Conservation (phyloP, 1,140 invertebrate genomes). For the Calephelis virginiensis region DNA sequence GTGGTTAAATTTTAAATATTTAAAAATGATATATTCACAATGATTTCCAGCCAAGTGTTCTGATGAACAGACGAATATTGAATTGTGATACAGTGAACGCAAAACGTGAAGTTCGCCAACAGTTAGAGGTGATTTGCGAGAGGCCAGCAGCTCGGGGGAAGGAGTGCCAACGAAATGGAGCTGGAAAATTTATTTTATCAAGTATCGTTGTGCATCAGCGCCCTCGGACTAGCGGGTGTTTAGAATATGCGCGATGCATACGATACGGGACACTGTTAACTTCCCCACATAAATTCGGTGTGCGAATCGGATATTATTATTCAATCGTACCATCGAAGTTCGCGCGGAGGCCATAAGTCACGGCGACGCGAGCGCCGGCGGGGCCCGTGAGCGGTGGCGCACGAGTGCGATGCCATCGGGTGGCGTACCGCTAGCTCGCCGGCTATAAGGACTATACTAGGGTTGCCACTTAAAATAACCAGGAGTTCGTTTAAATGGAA, state of each 20-base stretch:
- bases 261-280: slow-evolving; percentile 70
- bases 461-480: too few relatives aligned
- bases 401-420: slow-evolving; percentile 69
- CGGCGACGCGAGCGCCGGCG: slow-evolving; percentile 70
- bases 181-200: slow-evolving; percentile 65
- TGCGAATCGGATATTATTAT: slow-evolving; percentile 75
- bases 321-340: slow-evolving; percentile 74
- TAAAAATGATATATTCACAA: neutral
- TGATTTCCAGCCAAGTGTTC: neutral
- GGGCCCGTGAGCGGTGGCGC: slow-evolving; percentile 69
- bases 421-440: slow-evolving; percentile 38
- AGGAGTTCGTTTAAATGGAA: too few relatives aligned
- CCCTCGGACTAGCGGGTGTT: slow-evolving; percentile 50
- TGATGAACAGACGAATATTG: slow-evolving; percentile 5
- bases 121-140: slow-evolving; percentile 52
- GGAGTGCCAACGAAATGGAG: slow-evolving; percentile 48
- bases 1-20: neutral
- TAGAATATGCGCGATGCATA: slow-evolving; percentile 58
- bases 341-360: slow-evolving; percentile 72
- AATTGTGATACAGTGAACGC: slow-evolving; percentile 33
- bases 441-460: slow-evolving; percentile 23
- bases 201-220: slow-evolving; percentile 50
- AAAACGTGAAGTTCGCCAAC: slow-evolving; percentile 48
- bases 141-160: slow-evolving; percentile 32
- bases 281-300: slow-evolving; percentile 76